Evolutionary conservation across 2,113 vertebrate genomes (phyloP).

Genomic region (Sylvilagus bachmani): DNA sequence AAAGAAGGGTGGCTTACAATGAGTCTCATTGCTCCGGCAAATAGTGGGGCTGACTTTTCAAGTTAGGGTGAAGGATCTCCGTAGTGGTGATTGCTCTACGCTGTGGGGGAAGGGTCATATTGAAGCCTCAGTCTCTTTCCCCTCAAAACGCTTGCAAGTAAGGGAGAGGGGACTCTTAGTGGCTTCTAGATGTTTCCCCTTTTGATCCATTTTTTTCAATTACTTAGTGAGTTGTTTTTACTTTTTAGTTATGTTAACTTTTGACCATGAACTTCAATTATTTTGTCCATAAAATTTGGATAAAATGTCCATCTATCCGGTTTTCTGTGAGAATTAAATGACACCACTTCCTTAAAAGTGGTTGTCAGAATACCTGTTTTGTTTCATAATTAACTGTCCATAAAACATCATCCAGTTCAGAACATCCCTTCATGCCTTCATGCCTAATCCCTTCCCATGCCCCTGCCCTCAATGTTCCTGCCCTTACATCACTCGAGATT

Average conservation of each 20-base stretch:
- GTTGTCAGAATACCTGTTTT: not conserved
- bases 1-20: constrained; percentile 13
- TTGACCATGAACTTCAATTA: not conserved
- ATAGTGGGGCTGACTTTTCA: constrained; percentile 12
- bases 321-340: constrained; percentile 4
- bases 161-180: not conserved
- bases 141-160: constrained; percentile 1
- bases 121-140: not conserved
- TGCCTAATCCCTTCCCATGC: not conserved
- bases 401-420: constrained; percentile 20
- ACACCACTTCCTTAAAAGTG: not conserved
- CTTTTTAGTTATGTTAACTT: constrained; percentile 23
- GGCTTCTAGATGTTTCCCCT: not conserved
- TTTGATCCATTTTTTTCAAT: not conserved
- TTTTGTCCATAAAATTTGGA: constrained; percentile 47
- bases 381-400: not conserved
- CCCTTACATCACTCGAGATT: not conserved
- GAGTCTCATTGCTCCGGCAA: constrained; percentile 22
- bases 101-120: not conserved
- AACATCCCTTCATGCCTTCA: not conserved
- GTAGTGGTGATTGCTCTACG: not conserved
- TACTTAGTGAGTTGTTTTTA: not conserved
- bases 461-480: constrained; percentile 43
- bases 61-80: not conserved
- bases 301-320: not conserved